Base-by-base conservation (phyloP, 30 jellyfish, hydroid and myxozoan genomes). In the Hydractinia echinata region DNA sequence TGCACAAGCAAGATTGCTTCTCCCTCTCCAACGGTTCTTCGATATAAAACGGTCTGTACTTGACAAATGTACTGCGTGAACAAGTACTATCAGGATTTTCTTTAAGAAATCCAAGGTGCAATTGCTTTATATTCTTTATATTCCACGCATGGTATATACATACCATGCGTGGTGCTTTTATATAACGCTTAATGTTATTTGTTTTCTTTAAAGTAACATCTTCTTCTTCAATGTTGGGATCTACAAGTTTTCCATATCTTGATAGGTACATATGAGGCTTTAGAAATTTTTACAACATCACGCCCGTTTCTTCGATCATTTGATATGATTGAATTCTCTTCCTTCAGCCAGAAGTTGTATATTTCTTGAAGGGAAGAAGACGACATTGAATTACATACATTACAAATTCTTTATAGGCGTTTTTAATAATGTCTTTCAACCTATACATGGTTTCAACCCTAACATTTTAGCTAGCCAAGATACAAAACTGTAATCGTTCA, bases 301-400 rank as follows among this genome's bases (percentile, higher is more conserved):
- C 4, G 78, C 51, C 78, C 78, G 51, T 67, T 67, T 67, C 78
- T 67, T 11, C 78, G 78, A 67, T 67, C 78, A 48, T 67, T 67
- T 10, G 51, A 13, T 21, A 67, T 21, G 11, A 67, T 67, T 67
- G 15, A 11, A 2, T 18, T 58, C n/a, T n/a, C n/a, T n/a, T 58
- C 78, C 21, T 67, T 67, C 19, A 4, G 51, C 78, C 78, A 67
- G 4, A 13, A 67, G 51, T 67, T 1, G 11, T 13, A 20, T 10
- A 67, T 67, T 9, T 13, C 77, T 67, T 67, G 77, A 13, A 9
- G 77, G 19, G 48, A 67, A 10, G 48, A 13, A 9, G 14, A 20
- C 10, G 48, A 19, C 14, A 67, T 67, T 13, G 77, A 67, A 44
- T 67, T 67, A 9, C 77, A 44, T 8, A 44, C 44, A 13, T n/a